Conservation (phyloP, 2,113 vertebrate genomes). For the Numenius arquata region DNA sequence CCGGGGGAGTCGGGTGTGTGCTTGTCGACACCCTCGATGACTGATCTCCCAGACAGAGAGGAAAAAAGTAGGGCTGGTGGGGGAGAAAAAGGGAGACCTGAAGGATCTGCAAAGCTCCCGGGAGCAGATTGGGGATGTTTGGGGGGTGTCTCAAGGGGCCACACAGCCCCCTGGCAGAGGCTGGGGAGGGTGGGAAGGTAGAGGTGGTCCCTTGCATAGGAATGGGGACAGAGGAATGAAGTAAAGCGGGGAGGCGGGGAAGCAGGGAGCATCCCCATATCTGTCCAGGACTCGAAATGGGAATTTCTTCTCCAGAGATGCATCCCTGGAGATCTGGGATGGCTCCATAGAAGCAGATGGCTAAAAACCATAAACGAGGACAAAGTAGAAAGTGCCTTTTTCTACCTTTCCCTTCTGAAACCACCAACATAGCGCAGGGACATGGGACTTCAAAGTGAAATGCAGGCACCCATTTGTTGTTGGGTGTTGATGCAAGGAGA, state of each 20-base stretch:
- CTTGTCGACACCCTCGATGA: not conserved
- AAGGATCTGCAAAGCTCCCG: not conserved
- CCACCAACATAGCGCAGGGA: not conserved
- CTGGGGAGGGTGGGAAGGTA: not conserved
- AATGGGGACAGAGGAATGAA: not conserved
- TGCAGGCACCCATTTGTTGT: not conserved
- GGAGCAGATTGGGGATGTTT: not conserved
- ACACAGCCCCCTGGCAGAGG: not conserved
- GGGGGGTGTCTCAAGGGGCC: not conserved
- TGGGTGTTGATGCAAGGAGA: not conserved
- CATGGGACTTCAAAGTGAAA: not conserved
- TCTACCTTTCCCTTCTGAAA: not conserved
- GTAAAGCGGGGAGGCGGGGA: not conserved
- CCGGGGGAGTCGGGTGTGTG: conserved; percentile 6
- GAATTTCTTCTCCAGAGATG: not conserved
- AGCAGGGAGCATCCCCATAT: not conserved
- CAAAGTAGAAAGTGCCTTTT: not conserved
- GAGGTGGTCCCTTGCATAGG: not conserved
- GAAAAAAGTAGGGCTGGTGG: conserved; percentile 52
- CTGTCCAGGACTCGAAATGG: not conserved
- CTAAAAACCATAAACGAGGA: not conserved
- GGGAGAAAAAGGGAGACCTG: not conserved
- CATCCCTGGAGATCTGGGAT: not conserved
- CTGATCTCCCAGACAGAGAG: conserved; percentile 44
- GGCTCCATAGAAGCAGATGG: not conserved